Evolutionary conservation across 2,888 invertebrate species (phyloP), one percentile per base, ranked within the genome.

Genomic region (Clivina fossor): DNA sequence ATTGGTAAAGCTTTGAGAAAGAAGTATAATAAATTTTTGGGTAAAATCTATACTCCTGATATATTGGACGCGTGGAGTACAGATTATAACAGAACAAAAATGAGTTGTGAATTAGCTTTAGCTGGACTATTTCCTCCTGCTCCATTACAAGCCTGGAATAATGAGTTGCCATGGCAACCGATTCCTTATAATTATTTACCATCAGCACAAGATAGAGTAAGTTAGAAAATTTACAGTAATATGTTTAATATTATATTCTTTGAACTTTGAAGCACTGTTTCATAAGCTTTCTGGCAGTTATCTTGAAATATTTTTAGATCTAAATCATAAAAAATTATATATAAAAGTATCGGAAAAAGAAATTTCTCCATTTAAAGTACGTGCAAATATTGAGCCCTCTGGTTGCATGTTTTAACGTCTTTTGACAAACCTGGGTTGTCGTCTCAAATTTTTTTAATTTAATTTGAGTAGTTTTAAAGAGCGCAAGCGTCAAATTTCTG

Each of bases 81-180:
- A 1, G 83, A 84, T 60, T 80, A 83, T 13, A 80, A 85, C 64
- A 77, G 90, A 48, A 85, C 90, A 2, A 78, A 86, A 68, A 86
- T 86, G 82, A 84, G 85, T 43, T 80, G 85, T 37, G 77, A 82
- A 62, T 74, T 83, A 19, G 80, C 85, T 38, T 71, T 88, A 57
- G 85, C 87, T 15, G 86, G 84, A 8, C 69, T 90, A 50, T 88
- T 81, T 72, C 84, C 83, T 40, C 85, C 85, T 0, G 62, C 59
- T 40, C 75, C 76, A 4, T 67, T 75, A 16, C 76, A 80, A 67
- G 72, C 77, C 58, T 84, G 83, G 81, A 79, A 80, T 62, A 62
- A 69, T 4, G 53, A 57, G 2, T 69, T 86, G 56, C 71, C 76
- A 58, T 90, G 90, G 90, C 86, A 87, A 64, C 90, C 90, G 5